Base-by-base conservation (phyloP, 2,888 invertebrate genomes). In the Electrophaes corylata region DNA sequence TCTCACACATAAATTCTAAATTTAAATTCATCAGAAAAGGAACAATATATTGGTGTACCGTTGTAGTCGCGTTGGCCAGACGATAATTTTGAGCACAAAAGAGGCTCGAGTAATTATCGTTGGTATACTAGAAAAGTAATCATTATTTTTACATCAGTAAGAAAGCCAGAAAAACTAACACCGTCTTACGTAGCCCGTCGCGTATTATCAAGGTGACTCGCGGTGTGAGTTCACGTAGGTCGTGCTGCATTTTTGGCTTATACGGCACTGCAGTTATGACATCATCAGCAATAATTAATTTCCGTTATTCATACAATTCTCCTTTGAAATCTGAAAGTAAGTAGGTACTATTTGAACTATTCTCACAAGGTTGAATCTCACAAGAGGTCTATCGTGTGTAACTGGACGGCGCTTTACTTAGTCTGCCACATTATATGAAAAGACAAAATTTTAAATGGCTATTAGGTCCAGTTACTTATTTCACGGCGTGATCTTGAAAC, bases 1-100 rank as follows among this genome's bases (percentile, higher is more conserved):
- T 65, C 61, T 59, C 63, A 63, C 64, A 57, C 62, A 60, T 62
- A 60, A 63, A 57, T 62, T 59, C 63, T 64, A 62, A 60, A 60
- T 64, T 59, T 64, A 63, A 59, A 57, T 60, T 55, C 19, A 49
- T 55, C 55, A 57, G 63, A 64, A 68, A 62, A 66, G 62, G 53
- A 59, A 63, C 55, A 56, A 62, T 60, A 54, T 64, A 65, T 52
- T 56, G 52, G 35, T 60, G 47, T 62, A 59, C 60, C 60, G 64
- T 61, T 65, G 51, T 52, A 52, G 61, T 55, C 41, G 57, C 55
- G 44, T 59, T 62, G 53, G 56, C 29, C 61, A 59, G 33, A 43
- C 48, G 37, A 47, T 48, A 43, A 62, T 48, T 62, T 54, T 41
- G 50, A 57, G 31, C 31, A 51, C 53, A 57, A 56, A 57, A 50